Base-by-base conservation (phyloP, 2,888 invertebrate species). In the Noctua fimbriata region DNA sequence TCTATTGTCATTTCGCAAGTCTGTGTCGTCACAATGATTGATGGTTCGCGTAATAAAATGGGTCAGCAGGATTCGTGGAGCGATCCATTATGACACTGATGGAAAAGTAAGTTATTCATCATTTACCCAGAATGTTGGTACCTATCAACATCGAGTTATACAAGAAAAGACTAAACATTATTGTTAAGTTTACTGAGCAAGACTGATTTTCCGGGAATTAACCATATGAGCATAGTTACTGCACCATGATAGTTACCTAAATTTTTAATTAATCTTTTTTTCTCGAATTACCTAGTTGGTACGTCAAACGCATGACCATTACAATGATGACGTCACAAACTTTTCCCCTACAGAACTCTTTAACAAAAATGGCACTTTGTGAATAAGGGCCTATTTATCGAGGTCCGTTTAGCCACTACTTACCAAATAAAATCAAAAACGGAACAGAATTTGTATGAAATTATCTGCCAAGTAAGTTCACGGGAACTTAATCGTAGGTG, bases 11-110 rank as follows among this genome's bases (percentile, higher is more conserved):
- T 73, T 67, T 75, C 81, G n/a, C 71, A 86, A 73, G 47, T 18
- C 44, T 47, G 60, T 28, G 70, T 58, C 65, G 65, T 60, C 72
- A 65, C 47, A 78, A 60, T 79, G 86, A 87, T 88, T 82, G 79
- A 88, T 87, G 69, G 69, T 32, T 74, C n/a, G 18, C 36, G 55
- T 73, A 58, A 83, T 83, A 86, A 83, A 84, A 86, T 86, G 84
- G 78, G 78, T 63, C 36, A 67, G 63, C 36, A 44, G 73, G 83
- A 67, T 58, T 78, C 10, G 44, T 73, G 44, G 60, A 73, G 71
- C 52, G n/a, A 58, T 71, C 52, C 55, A 67, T 82, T 70, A 44
- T 4, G 55, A 58, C 47, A 28, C 3, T 28, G 44, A 28, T 66
- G 36, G 65, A 71, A 72, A 44, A 78, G 36, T 58, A 58, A 10